Conservation (phyloP, 2,797 vertebrate genomes). For the Cynopterus sphinx region DNA sequence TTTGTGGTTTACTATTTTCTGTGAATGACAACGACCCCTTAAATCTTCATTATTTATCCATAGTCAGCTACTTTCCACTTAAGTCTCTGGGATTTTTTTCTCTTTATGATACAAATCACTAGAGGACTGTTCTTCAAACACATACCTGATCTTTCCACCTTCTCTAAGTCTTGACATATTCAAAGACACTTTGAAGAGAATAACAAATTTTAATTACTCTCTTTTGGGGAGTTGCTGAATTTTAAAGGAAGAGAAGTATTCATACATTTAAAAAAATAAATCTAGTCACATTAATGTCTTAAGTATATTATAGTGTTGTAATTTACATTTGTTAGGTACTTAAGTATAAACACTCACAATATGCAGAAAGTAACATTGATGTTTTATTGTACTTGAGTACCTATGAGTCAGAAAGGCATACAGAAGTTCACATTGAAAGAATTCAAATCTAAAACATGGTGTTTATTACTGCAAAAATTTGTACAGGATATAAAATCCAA, state of each 20-base stretch:
- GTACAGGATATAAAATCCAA: conserved; percentile 45
- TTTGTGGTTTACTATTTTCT: conserved; percentile 12
- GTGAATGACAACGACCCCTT: neutral
- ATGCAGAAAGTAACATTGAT: neutral
- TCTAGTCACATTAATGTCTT: neutral
- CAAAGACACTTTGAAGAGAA: conserved; percentile 57
- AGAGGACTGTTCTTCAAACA: conserved; percentile 37
- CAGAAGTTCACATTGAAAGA: conserved; percentile 59
- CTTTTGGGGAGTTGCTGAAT: neutral
- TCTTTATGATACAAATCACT: conserved; percentile 45
- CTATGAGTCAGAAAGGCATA: neutral
- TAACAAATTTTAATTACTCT: neutral
- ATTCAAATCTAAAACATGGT: conserved; percentile 66
- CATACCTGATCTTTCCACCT: conserved; percentile 28
- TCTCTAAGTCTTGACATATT: conserved; percentile 42
- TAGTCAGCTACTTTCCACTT: neutral
- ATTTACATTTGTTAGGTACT: conserved; percentile 40
- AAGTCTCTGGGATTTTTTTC: neutral
- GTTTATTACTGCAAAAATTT: conserved; percentile 69
- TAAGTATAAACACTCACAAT: conserved; percentile 24
- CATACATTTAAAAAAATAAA: conserved; percentile 11
- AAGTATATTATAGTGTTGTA: neutral
- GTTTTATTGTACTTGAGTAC: conserved; percentile 18
- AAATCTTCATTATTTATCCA: conserved; percentile 45
- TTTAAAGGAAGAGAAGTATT: conserved; percentile 39